A percentile compares a stretch with the other conserved stretches of the same genome.
phyloP scores from a whole-genome alignment of 2,113 vertebrate genomes.

The Brachionichthys hirsutus region DNA sequence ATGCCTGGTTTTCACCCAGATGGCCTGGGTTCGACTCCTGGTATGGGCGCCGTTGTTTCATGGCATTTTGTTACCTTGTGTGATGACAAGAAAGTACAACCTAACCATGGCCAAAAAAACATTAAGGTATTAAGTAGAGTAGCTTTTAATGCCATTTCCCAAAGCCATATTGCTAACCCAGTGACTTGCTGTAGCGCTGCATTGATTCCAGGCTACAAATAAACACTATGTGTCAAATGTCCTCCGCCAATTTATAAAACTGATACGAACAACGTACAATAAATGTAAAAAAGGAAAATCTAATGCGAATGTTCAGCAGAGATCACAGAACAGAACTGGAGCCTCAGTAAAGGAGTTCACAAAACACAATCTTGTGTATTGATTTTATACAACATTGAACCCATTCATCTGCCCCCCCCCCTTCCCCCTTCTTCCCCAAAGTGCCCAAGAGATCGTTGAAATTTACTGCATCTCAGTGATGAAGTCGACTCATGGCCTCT shows the following conservation, averaged over 20 bases:
- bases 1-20: too few relatives aligned
- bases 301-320: not conserved
- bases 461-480: conserved; percentile 13
- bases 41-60: too few relatives aligned
- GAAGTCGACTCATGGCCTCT: conserved; percentile 21
- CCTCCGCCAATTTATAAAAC: not conserved
- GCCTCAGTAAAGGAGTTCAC: not conserved
- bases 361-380: conserved; percentile 11
- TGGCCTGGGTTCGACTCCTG: too few relatives aligned
- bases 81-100: too few relatives aligned
- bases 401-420: conserved; percentile 15
- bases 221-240: not conserved
- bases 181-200: too few relatives aligned
- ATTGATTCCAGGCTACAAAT: too few relatives aligned
- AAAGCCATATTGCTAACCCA: too few relatives aligned
- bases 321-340: not conserved
- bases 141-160: too few relatives aligned
- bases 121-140: too few relatives aligned
- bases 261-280: not conserved
- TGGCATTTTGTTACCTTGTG: too few relatives aligned
- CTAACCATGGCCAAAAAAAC: too few relatives aligned
- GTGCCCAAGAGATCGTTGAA: conserved; percentile 17
- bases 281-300: not conserved
- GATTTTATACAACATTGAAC: conserved; percentile 10
- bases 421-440: conserved; percentile 7